phyloP scores from a whole-genome alignment of 2,797 vertebrate species.

The Halcyon leucocephala region DNA sequence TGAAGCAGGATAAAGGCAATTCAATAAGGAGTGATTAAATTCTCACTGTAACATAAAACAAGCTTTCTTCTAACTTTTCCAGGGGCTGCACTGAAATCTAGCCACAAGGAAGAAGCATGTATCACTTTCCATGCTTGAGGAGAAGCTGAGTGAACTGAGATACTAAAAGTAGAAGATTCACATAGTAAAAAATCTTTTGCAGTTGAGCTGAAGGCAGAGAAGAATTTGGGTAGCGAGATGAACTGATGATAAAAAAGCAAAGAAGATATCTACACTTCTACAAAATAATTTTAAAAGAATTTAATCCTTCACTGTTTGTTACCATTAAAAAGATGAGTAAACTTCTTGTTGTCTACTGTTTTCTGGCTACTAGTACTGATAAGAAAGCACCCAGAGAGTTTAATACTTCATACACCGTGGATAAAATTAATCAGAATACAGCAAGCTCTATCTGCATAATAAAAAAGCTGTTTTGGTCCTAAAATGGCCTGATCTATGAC shows the following conservation, averaged over 20 bases:
- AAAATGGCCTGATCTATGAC: not conserved
- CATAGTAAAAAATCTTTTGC: not conserved
- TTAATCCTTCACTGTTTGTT: not conserved
- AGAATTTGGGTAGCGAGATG: not conserved
- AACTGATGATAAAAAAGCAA: not conserved
- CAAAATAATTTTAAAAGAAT: not conserved
- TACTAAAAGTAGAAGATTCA: not conserved
- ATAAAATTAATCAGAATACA: conserved; percentile 20
- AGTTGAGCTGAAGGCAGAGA: not conserved
- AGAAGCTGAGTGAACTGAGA: not conserved
- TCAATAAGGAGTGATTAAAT: not conserved
- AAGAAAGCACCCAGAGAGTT: not conserved
- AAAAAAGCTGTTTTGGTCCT: not conserved
- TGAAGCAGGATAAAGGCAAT: not conserved
- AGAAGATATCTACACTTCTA: not conserved
- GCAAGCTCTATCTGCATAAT: not conserved
- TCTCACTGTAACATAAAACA: not conserved
- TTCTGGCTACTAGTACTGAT: not conserved
- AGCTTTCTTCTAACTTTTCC: not conserved
- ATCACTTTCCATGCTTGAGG: not conserved
- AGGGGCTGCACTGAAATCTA: not conserved
- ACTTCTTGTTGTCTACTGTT: not conserved
- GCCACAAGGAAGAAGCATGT: fast-evolving
- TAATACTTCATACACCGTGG: not conserved
- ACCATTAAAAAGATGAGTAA: not conserved